Base-by-base conservation (phyloP, 2,888 invertebrate genomes). In the Troides helena region DNA sequence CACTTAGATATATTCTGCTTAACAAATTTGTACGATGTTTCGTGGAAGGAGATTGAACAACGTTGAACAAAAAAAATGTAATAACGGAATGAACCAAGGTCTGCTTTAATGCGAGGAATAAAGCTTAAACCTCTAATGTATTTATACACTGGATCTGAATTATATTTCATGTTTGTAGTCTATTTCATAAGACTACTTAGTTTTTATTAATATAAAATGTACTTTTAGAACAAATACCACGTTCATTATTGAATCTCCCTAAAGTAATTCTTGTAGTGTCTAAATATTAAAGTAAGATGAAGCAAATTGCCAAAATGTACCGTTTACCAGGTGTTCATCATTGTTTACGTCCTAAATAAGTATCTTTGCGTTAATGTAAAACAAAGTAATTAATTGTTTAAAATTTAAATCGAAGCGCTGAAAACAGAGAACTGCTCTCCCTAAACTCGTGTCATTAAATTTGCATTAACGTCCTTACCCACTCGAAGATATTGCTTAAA, bases 401-500 rank as follows among this genome's bases (percentile, higher is more conserved):
- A 23, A 57, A 18, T 36, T 57, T 65, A 50, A 67, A 63, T 67
- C 25, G 25, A 46, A 58, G 10, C 46, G 14, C 57, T 62, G 62
- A 53, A 63, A 68, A 63, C 58, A 21, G 58, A 58, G 17, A 58
- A 58, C 57, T 18, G 36, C 63, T 46, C 18, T 58, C 50, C 63
- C 8, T 25, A 68, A 59, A 63, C 30, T 23, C 43, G 50, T 59
- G 65, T 65, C 62, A 57, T 69, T 65, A 65, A 65, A 65, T 65
- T 69, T 65, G 60, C 69, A 65, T 65, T 65, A 65, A 65, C 53
- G 69, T 57, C 46, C 61, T 10, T 43, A 21, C 53, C 53, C 58
- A 50, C 62, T 65, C 65, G 43, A 36, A 62, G 61, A 53, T 43
- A 65, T 57, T 62, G 65, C 53, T 62, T 69, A 65, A 57, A 69